Evolutionary conservation across 2,797 vertebrate genomes (phyloP), one percentile per base, ranked within the genome.

Genomic region (Sphenopsis melanotis): DNA sequence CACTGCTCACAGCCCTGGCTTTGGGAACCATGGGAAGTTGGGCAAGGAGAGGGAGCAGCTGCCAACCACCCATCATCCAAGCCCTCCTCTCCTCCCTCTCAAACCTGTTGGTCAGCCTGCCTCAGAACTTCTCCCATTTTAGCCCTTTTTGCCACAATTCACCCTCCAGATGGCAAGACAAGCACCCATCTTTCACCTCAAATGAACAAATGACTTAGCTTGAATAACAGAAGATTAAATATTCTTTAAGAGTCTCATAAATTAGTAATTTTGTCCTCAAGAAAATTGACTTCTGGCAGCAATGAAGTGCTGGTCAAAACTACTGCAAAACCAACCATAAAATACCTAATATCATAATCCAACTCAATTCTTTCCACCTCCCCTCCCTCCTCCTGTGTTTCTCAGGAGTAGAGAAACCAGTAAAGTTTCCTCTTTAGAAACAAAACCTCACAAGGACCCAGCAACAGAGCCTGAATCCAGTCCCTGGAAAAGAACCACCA

Each of bases 381-480:
- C 57, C 7, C 15, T 61, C 61, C 6, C 6, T 57, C 18, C 18
- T 37, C 24, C 6, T 15, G 34, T 8, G 27, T 14, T 63, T 50
- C 66, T 53, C 52, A 53, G 46, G 36, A 50, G n/a, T 0, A 41
- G 18, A 46, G 18, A 65, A 77, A 55, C 6, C 30, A 23, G 41
- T 0, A 12, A 22, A 63, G 23, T 59, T 84, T 47, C 30, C 46
- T 47, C 68, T 91, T 68, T 5, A 30, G 49, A 55, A 68, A 57
- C 20, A 78, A 74, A 85, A 66, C 15, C 15, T 69, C 6, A 9
- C 2, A 1, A 34, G 26, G 32, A 53, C 17, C 12, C 50, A 47
- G 82, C 0, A 0, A 27, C 52, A 19, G n/a, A 52, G 18, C 46
- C 37, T 2, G 0, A 63, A 36, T 9, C 6, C 13, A 66, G 23